Percentiles rank a stretch among this genome's conserved stretches.
Conservation (phyloP, 2,113 vertebrate species). For the Meleagris gallopavo region DNA sequence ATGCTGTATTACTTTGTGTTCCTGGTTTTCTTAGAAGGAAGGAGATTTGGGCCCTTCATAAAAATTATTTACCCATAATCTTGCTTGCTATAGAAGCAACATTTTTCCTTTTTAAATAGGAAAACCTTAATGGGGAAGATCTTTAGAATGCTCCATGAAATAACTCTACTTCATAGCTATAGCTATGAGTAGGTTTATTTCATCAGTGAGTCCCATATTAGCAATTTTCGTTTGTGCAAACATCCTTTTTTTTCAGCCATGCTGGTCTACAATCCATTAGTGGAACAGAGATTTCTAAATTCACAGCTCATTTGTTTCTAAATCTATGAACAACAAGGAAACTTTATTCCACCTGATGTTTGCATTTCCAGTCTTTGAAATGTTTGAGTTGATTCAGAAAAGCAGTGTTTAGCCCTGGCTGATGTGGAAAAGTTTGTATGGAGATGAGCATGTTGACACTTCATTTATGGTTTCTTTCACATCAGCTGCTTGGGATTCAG, state of each 20-base stretch:
- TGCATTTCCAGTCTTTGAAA: background rate
- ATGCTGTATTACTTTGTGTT: background rate
- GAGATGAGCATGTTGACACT: background rate
- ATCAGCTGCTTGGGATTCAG: background rate
- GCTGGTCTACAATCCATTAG: background rate
- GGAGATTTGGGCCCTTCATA: background rate
- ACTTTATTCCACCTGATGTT: background rate
- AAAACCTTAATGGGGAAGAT: background rate
- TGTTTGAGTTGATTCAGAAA: background rate
- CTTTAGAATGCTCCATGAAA: background rate
- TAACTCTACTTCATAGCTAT: background rate
- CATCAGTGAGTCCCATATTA: background rate
- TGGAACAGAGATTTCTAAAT: background rate
- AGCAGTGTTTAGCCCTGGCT: background rate
- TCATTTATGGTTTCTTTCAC: background rate
- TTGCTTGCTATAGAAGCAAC: background rate
- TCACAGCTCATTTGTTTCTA: background rate
- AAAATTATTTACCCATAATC: background rate
- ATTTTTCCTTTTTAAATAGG: background rate
- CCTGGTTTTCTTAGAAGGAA: background rate
- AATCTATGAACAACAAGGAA: background rate
- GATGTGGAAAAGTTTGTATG: rapidly evolving
- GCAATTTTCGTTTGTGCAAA: background rate
- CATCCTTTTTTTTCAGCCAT: background rate
- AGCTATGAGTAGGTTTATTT: background rate